Percentiles rank a stretch among this genome's conserved stretches.
These are phyloP conservation scores for Chaetodon trifascialis DNA, from an alignment of 2,113 vertebrate genomes.

Conservation along the genomic window DNA sequence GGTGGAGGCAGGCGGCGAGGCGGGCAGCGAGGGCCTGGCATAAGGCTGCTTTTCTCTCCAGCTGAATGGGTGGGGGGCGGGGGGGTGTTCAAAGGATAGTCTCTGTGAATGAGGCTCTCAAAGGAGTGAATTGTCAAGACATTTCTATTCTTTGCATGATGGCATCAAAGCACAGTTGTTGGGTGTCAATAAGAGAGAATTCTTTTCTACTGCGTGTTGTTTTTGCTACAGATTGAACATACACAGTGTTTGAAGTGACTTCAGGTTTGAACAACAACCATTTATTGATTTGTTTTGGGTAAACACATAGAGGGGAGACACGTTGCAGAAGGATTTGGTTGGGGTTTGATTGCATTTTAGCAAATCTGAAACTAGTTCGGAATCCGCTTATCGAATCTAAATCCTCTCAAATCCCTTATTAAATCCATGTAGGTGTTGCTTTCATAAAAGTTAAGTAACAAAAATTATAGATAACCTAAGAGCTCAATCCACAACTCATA, in stretches of 20 bases:
- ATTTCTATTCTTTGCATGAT: slow-evolving; percentile 15
- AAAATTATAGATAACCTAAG: not conserved
- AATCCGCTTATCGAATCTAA: slow-evolving; percentile 39
- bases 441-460: not conserved
- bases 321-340: slow-evolving; percentile 21
- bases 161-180: slow-evolving; percentile 19
- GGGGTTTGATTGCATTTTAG: slow-evolving; percentile 21
- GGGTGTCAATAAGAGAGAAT: slow-evolving; percentile 9
- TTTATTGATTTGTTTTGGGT: slow-evolving; percentile 10
- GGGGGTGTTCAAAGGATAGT: slow-evolving; percentile 39
- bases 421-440: not conserved
- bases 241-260: not conserved
- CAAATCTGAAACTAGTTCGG: slow-evolving; percentile 18
- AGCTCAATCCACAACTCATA: not conserved
- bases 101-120: slow-evolving; percentile 33
- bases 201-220: not conserved
- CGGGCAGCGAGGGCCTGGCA: slow-evolving; percentile 53
- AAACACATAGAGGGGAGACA: not conserved
- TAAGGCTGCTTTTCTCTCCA: slow-evolving; percentile 58
- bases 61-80: slow-evolving; percentile 32
- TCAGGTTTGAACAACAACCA: slow-evolving; percentile 7
- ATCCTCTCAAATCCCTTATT: slow-evolving; percentile 15
- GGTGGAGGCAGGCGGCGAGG: slow-evolving; percentile 63
- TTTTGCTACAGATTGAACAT: not conserved
- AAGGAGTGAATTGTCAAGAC: slow-evolving; percentile 35